phyloP scores from a whole-genome alignment of 2,888 invertebrate species.

The Drosophila melanosoma region DNA sequence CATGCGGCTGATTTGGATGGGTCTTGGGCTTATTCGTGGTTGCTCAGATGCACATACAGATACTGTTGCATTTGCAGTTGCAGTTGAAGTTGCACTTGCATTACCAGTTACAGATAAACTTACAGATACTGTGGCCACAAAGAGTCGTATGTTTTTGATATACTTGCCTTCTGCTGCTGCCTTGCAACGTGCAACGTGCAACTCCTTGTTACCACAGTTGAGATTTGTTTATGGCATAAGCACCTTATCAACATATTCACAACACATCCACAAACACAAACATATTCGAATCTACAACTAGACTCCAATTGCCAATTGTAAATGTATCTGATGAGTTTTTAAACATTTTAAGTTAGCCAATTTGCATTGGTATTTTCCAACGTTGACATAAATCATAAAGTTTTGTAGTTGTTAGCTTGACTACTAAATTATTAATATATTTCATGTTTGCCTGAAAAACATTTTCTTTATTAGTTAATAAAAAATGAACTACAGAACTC shows the following conservation, averaged over 20 bases:
- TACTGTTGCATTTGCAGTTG: slow-evolving; percentile 9
- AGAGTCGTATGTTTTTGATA: slow-evolving; percentile 32
- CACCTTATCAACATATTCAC: slow-evolving; percentile 44
- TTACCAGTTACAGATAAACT: neutral
- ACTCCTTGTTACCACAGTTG: slow-evolving; percentile 40
- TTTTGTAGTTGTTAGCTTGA: neutral
- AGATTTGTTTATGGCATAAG: slow-evolving; percentile 54
- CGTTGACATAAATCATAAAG: too few relatives aligned
- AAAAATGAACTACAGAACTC: neutral
- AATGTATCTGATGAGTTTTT: slow-evolving; percentile 13
- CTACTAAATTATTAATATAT: neutral
- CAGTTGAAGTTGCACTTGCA: slow-evolving; percentile 7
- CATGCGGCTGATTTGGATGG: slow-evolving; percentile 56
- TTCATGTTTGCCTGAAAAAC: neutral
- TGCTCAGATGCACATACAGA: slow-evolving; percentile 33
- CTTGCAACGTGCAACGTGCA: slow-evolving; percentile 25
- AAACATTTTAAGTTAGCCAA: neutral
- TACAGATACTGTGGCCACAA: slow-evolving; percentile 1
- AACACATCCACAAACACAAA: neutral
- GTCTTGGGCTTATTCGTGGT: slow-evolving; percentile 59
- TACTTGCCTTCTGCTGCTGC: slow-evolving; percentile 15
- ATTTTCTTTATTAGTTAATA: neutral
- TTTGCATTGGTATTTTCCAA: too few relatives aligned
- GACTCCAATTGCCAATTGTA: slow-evolving; percentile 8
- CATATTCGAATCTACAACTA: neutral